A percentile compares a stretch with the other conserved stretches of the same genome.
phyloP scores from a whole-genome alignment of 2,888 invertebrate genomes.

The Ectemnius lituratus region DNA sequence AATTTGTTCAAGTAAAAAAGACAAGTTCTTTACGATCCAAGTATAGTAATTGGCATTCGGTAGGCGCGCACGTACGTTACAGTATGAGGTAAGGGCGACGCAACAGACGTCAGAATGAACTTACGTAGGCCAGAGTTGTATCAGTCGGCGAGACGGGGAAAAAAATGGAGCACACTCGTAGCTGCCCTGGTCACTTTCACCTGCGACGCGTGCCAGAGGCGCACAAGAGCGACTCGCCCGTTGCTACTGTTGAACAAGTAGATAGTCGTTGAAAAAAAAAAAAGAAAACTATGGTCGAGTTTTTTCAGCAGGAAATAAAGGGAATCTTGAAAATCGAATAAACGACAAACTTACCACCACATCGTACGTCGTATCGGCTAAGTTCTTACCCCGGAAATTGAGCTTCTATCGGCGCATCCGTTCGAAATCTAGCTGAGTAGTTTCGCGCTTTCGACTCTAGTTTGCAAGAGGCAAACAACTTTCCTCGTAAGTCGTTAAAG shows the following conservation, averaged over 20 bases:
- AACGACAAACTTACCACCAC: neutral
- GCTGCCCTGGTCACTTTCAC: slow-evolving; percentile 35
- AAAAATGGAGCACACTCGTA: too few relatives aligned
- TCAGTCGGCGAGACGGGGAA: too few relatives aligned
- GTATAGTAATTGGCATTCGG: too few relatives aligned
- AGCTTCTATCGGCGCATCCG: slow-evolving; percentile 2
- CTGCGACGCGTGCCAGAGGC: slow-evolving; percentile 36
- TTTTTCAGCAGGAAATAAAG: neutral
- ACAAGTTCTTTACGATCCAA: too few relatives aligned
- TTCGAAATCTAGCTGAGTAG: neutral
- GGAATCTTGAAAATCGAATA: neutral
- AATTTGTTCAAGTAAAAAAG: too few relatives aligned
- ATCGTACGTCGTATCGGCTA: neutral
- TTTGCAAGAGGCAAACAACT: slow-evolving; percentile 6
- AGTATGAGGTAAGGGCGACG: too few relatives aligned
- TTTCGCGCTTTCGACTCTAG: neutral
- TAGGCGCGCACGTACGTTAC: too few relatives aligned
- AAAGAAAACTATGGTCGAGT: slow-evolving; percentile 4
- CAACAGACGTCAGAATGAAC: too few relatives aligned
- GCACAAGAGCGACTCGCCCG: slow-evolving; percentile 27
- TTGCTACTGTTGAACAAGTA: too few relatives aligned
- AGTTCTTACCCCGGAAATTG: neutral
- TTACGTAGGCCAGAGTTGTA: too few relatives aligned
- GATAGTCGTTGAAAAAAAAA: neutral
- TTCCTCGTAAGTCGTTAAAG: slow-evolving; percentile 26